Conservation (phyloP, 2,797 vertebrate species). For the Anisognathus igniventris region DNA sequence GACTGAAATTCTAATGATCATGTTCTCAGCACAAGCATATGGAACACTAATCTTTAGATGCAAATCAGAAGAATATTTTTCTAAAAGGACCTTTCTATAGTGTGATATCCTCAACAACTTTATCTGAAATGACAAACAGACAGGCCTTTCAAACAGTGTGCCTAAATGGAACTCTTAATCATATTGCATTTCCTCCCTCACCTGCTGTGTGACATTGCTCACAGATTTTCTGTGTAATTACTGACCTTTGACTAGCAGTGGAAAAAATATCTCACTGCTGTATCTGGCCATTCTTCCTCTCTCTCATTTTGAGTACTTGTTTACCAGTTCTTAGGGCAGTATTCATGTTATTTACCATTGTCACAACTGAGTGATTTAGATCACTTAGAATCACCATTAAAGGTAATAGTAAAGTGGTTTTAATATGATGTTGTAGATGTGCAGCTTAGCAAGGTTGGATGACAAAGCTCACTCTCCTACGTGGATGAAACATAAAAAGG, state of each 20-base stretch:
- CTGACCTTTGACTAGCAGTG: conserved; percentile 16
- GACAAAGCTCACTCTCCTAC: not conserved
- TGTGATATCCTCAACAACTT: not conserved
- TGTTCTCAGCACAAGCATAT: not conserved
- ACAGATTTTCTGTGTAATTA: conserved; percentile 2
- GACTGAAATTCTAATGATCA: not conserved
- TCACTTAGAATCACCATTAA: not conserved
- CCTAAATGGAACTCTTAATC: not conserved
- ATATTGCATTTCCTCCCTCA: conserved; percentile 10
- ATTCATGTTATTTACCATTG: not conserved
- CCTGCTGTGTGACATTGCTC: not conserved
- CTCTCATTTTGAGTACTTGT: not conserved
- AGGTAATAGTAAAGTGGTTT: not conserved
- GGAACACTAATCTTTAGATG: not conserved
- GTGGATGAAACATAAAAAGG: not conserved
- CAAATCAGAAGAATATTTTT: not conserved
- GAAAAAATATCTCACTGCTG: not conserved
- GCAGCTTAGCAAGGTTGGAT: not conserved
- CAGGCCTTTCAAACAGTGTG: not conserved
- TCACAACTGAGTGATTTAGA: not conserved
- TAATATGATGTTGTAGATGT: not conserved
- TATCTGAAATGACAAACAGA: not conserved
- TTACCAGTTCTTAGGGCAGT: conserved; percentile 7
- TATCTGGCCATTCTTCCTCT: not conserved
- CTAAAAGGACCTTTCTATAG: not conserved